phyloP scores from a whole-genome alignment of 2,797 vertebrate genomes.

The Benthosema pterotum region DNA sequence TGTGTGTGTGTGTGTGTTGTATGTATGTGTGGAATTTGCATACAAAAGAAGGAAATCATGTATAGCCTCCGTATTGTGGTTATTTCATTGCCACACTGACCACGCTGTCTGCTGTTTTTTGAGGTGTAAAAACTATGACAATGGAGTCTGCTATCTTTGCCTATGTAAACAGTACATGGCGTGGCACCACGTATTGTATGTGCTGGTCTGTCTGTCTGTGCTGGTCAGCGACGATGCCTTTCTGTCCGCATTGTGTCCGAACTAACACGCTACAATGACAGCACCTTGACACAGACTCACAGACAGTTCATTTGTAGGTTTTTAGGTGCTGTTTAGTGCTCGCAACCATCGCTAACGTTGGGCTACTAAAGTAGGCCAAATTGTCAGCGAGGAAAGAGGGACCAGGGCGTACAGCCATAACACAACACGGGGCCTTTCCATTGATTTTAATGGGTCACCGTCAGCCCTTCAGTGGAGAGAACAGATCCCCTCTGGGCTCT shows the following conservation, averaged over 20 bases:
- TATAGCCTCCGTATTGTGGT: background rate
- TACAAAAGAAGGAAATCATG: no score
- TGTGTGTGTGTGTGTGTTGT: no score
- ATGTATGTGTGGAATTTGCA: no score
- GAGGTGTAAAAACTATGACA: slow-evolving; percentile 4
- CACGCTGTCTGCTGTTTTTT: slow-evolving; percentile 15
- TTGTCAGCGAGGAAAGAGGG: slow-evolving; percentile 30
- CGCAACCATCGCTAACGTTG: slow-evolving; percentile 18
- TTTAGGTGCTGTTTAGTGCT: background rate
- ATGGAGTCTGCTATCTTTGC: slow-evolving; percentile 50
- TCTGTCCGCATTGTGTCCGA: no score
- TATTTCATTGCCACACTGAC: background rate
- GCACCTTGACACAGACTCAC: no score
- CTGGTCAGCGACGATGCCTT: no score
- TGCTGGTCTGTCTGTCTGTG: slow-evolving; percentile 41
- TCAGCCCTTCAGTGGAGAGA: slow-evolving; percentile 34
- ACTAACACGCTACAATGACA: no score
- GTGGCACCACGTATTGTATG: slow-evolving; percentile 68
- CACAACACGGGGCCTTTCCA: slow-evolving; percentile 54
- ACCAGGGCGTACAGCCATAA: slow-evolving; percentile 39
- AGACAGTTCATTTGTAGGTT: no score
- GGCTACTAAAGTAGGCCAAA: slow-evolving; percentile 39
- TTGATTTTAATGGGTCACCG: slow-evolving; percentile 42
- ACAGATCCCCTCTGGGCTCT: slow-evolving; percentile 11
- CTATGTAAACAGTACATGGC: slow-evolving; percentile 86